Evolutionary conservation across 1,140 invertebrate species (phyloP).

Genomic region (Drosophila arizonae): DNA sequence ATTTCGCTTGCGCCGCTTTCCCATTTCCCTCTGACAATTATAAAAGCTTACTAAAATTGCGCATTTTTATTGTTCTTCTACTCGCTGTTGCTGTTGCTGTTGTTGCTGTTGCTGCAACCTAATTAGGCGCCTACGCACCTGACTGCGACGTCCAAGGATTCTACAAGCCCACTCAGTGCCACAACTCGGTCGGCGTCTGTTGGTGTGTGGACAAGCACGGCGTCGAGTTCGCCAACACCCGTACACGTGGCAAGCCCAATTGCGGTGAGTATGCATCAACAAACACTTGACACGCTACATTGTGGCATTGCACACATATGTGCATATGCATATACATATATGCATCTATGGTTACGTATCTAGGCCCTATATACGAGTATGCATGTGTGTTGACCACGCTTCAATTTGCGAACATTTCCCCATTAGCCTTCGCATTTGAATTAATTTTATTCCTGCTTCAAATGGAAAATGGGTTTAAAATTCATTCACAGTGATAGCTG

Average conservation of each 20-base stretch:
- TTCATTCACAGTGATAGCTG: too few relatives aligned
- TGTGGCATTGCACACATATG: neutral
- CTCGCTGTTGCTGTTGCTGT: constrained; percentile 20
- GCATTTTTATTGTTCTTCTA: constrained; percentile 54
- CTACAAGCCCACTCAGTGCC: constrained; percentile 93
- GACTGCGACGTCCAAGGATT: constrained; percentile 93
- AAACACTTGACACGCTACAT: neutral
- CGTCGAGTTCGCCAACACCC: constrained; percentile 92
- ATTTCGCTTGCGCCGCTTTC: constrained; percentile 70
- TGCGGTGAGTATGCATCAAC: constrained; percentile 87
- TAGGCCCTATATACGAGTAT: too few relatives aligned
- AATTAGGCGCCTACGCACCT: constrained; percentile 90
- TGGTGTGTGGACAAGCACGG: constrained; percentile 98
- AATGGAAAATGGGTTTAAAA: neutral
- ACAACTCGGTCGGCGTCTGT: constrained; percentile 91
- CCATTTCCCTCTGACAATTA: constrained; percentile 40
- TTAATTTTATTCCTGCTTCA: neutral
- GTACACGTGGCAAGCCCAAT: constrained; percentile 91
- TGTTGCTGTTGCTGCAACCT: constrained; percentile 39
- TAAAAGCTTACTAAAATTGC: constrained; percentile 66
- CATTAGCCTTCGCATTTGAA: too few relatives aligned
- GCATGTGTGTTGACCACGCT: too few relatives aligned
- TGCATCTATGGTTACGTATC: neutral
- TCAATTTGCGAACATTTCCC: too few relatives aligned
- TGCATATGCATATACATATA: neutral